Evolutionary conservation across 35 echinoderm and acorn worm species (phyloP).

Genomic region (Lytechinus variegatus): DNA sequence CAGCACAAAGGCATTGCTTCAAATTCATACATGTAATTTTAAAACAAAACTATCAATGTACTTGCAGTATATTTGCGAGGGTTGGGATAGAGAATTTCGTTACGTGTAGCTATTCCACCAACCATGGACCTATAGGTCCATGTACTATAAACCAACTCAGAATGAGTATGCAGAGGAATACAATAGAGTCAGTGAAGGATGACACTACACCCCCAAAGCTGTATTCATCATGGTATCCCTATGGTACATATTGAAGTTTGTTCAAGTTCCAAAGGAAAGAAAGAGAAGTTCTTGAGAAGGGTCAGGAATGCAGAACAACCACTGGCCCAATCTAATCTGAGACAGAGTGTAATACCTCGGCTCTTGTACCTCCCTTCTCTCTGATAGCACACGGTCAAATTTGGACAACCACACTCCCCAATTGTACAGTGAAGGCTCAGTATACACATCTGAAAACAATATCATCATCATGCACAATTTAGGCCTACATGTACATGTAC

Average conservation of each 20-base stretch:
- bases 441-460: too few relatives aligned
- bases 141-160: neutral
- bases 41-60: too few relatives aligned
- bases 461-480: neutral
- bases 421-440: too few relatives aligned
- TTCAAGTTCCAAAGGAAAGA: neutral
- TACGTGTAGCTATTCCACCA: too few relatives aligned
- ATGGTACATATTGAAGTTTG: neutral
- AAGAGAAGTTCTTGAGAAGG: neutral
- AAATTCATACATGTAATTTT: too few relatives aligned
- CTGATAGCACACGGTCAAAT: too few relatives aligned
- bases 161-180: slow-evolving; percentile 27
- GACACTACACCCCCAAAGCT: slow-evolving; percentile 17
- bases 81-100: too few relatives aligned
- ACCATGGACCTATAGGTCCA: neutral
- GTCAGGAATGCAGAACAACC: slow-evolving; percentile 15
- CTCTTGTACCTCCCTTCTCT: too few relatives aligned
- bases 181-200: neutral
- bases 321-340: neutral
- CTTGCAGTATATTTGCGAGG: too few relatives aligned
- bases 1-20: too few relatives aligned
- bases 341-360: too few relatives aligned
- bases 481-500: neutral
- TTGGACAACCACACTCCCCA: too few relatives aligned
- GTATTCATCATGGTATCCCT: neutral